These are phyloP conservation scores for Drosophila austrosaltans DNA, from an alignment of 2,888 invertebrate genomes.

Conservation along the genomic window DNA sequence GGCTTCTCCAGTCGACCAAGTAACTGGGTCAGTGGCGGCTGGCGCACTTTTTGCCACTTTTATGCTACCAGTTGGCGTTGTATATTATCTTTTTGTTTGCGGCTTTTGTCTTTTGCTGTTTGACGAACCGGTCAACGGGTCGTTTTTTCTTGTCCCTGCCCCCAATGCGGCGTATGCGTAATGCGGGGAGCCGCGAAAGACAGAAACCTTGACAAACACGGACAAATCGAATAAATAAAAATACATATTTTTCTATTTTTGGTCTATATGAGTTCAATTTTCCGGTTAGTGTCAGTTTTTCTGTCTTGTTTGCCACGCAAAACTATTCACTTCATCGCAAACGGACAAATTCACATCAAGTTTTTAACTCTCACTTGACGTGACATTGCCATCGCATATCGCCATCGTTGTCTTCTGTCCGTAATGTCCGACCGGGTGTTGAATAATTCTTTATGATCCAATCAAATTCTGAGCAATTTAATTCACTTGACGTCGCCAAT, in stretches of 20 bases:
- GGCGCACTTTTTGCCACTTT: slow-evolving; percentile 43
- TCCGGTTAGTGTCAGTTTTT: slow-evolving; percentile 29
- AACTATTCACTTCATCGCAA: slow-evolving; percentile 43
- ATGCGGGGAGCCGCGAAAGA: slow-evolving; percentile 28
- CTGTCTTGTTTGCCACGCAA: slow-evolving; percentile 50
- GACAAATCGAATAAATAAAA: slow-evolving; percentile 45
- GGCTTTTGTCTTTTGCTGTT: slow-evolving; percentile 58
- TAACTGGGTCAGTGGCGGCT: slow-evolving; percentile 78
- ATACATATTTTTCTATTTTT: slow-evolving; percentile 29
- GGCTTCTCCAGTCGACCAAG: slow-evolving; percentile 65
- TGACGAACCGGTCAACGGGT: slow-evolving; percentile 16
- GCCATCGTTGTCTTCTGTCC: slow-evolving; percentile 31
- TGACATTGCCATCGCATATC: slow-evolving; percentile 50
- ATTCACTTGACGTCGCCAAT: slow-evolving; percentile 67
- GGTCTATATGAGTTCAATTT: background rate
- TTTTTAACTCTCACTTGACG: slow-evolving; percentile 53
- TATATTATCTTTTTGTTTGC: slow-evolving; percentile 40
- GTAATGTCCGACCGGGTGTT: slow-evolving; percentile 50
- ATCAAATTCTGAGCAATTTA: slow-evolving; percentile 75
- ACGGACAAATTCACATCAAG: slow-evolving; percentile 18
- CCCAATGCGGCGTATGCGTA: slow-evolving; percentile 50
- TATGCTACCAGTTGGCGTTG: slow-evolving; percentile 35
- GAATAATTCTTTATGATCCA: slow-evolving; percentile 79
- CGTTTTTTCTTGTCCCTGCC: slow-evolving; percentile 30
- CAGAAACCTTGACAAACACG: slow-evolving; percentile 59